These are phyloP conservation scores for Arion vulgaris DNA, from an alignment of 1,140 invertebrate genomes.

Conservation along the genomic window DNA sequence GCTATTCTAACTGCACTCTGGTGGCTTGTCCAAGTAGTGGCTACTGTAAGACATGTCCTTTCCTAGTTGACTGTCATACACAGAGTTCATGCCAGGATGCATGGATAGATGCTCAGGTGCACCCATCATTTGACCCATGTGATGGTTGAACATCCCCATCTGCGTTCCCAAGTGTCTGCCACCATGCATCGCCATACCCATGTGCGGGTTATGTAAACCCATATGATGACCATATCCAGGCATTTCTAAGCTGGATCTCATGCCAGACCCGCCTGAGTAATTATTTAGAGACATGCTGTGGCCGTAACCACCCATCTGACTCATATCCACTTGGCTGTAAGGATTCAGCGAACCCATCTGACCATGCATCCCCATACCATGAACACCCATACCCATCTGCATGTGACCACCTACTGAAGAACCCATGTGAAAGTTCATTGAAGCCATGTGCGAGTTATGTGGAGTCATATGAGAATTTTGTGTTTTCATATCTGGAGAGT, in stretches of 20 bases:
- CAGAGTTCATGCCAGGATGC: slow-evolving; percentile 15
- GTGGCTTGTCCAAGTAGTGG: slow-evolving; percentile 25
- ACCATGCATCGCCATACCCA: not conserved
- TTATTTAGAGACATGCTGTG: slow-evolving; percentile 13
- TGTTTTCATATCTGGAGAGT: slow-evolving; percentile 13
- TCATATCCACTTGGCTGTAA: not conserved
- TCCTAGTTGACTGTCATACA: slow-evolving; percentile 2
- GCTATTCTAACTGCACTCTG: slow-evolving; percentile 16
- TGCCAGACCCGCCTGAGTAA: not conserved
- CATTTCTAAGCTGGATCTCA: not conserved
- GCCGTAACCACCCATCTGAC: slow-evolving; percentile 4
- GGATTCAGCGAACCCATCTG: slow-evolving; percentile 18
- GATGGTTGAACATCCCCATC: slow-evolving; percentile 30
- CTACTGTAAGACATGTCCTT: not conserved
- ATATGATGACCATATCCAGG: not conserved
- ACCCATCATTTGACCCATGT: slow-evolving; percentile 26
- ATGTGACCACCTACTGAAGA: not conserved
- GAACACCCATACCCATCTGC: not conserved
- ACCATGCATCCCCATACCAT: not conserved
- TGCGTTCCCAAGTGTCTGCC: not conserved
- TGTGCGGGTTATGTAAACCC: not conserved
- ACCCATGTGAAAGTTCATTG: slow-evolving; percentile 2
- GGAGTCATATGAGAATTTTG: slow-evolving; percentile 19
- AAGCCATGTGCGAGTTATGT: slow-evolving; percentile 15
- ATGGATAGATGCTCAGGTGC: not conserved